Percentiles rank a stretch among this genome's conserved stretches.
Conservation (phyloP, 2,888 invertebrate species). For the Protonemura montana region DNA sequence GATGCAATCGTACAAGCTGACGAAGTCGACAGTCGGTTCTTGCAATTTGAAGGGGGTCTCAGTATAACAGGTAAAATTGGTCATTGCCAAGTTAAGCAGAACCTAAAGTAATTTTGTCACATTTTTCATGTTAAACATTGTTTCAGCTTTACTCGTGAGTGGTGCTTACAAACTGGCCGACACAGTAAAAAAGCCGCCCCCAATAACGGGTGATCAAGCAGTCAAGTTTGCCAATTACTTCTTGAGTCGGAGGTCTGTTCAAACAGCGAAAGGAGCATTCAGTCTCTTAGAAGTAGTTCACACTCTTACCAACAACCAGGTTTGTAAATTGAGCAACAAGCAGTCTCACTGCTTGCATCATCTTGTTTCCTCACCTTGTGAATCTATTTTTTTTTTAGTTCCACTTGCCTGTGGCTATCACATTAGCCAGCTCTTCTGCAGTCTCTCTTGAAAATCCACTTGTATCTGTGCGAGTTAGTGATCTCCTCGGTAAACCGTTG, state of each 20-base stretch:
- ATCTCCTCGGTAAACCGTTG: slow-evolving; percentile 77
- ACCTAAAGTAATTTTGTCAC: background rate
- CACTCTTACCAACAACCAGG: slow-evolving; percentile 74
- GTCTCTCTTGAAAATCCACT: slow-evolving; percentile 78
- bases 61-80: slow-evolving; percentile 69
- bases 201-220: slow-evolving; percentile 78
- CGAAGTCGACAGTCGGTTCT: slow-evolving; percentile 86
- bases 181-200: slow-evolving; percentile 70
- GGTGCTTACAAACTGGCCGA: slow-evolving; percentile 70
- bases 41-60: slow-evolving; percentile 92
- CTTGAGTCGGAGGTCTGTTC: slow-evolving; percentile 87
- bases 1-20: slow-evolving; percentile 95
- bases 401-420: slow-evolving; percentile 84
- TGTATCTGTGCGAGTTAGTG: slow-evolving; percentile 75
- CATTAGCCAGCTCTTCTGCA: slow-evolving; percentile 79
- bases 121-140: background rate
- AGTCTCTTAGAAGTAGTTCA: slow-evolving; percentile 80
- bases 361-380: background rate
- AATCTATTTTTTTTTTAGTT: slow-evolving; percentile 58
- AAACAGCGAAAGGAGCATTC: slow-evolving; percentile 82
- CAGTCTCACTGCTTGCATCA: slow-evolving; percentile 33
- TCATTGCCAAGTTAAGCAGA: background rate
- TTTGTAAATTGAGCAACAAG: slow-evolving; percentile 55
- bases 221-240: slow-evolving; percentile 92
- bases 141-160: slow-evolving; percentile 65